phyloP scores from a whole-genome alignment of 1,140 invertebrate genomes.

The Drosophila tani region DNA sequence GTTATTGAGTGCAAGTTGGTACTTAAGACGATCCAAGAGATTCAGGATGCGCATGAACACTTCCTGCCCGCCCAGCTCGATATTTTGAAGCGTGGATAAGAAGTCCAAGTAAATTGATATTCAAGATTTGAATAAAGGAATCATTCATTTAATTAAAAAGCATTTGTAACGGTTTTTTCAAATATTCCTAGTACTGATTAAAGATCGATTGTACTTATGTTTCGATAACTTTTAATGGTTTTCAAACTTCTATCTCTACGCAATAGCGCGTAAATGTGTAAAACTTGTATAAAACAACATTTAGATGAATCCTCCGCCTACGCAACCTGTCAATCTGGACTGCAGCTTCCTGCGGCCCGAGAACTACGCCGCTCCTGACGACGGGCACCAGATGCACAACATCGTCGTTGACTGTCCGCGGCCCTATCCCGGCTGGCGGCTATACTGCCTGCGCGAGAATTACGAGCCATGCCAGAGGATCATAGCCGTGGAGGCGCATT shows the following conservation, averaged over 20 bases:
- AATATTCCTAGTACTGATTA: background rate
- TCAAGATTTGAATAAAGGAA: background rate
- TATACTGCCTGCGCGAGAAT: slow-evolving; percentile 87
- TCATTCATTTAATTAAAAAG: background rate
- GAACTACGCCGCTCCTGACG: slow-evolving; percentile 70
- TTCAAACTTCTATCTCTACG: background rate
- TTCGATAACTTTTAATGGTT: background rate
- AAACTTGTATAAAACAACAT: background rate
- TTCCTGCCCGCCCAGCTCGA: slow-evolving; percentile 38
- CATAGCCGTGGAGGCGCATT: slow-evolving; percentile 82
- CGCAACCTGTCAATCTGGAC: slow-evolving; percentile 16
- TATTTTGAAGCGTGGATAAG: slow-evolving; percentile 9
- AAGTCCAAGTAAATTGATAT: background rate
- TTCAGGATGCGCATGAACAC: slow-evolving; percentile 33
- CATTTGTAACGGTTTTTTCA: background rate
- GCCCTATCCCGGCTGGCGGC: slow-evolving; percentile 87
- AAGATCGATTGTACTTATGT: background rate
- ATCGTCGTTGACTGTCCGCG: slow-evolving; percentile 59
- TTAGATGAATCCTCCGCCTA: slow-evolving; percentile 44
- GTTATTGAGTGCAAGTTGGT: slow-evolving; percentile 22
- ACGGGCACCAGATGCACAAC: slow-evolving; percentile 55
- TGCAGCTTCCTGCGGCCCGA: slow-evolving; percentile 65
- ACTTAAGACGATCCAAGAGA: slow-evolving; percentile 18
- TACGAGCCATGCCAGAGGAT: slow-evolving; percentile 85
- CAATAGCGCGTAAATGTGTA: slow-evolving; percentile 37